Base-by-base conservation (phyloP, 1,140 invertebrate genomes). In the Zaprionus camerounensis region DNA sequence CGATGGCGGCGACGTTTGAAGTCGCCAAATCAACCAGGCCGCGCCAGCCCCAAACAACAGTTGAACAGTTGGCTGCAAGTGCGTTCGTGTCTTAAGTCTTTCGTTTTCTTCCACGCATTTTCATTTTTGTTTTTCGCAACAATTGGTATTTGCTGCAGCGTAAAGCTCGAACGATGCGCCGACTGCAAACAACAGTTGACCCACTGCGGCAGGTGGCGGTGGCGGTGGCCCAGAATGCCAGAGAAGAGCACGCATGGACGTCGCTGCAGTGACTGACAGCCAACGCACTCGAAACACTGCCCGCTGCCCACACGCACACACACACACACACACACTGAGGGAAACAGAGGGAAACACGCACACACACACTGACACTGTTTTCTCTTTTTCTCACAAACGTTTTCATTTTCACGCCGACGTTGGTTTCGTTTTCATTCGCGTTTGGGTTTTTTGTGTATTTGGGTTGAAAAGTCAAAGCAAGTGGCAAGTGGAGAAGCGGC, bases 51-150 rank as follows among this genome's bases (percentile, higher is more conserved):
- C n/a, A 17, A 56, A 61, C 44, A 34, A 34, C 9, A 34, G 31
- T 31, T 31, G 28, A 66, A 63, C 51, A 55, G 20, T 41, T 34
- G 70, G 67, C 59, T 71, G 65, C 82, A 88, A 88, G 84, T 87
- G 84, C 76, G 83, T 83, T 87, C 74, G 84, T 87, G 78, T 72
- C 84, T 70, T 62, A 61, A 87, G 84, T 87, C 83, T 87, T 88
- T 83, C 74, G 78, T 71, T 84, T 72, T 64, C 49, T 85, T 73
- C 63, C 55, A 58, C 34, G 44, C 66, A 63, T 31, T 59, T 15
- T 55, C 9, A 22, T 44, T 36, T 68, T 53, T 34, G 31, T 55
- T 38, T 62, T 68, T 61, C 31, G 24, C 20, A 58, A 20, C 20
- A 36, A 69, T 59, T 56, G 24, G 22, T 41, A 44, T 75, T 71